Conservation (phyloP, 2,113 vertebrate species). For the Butorides virescens region DNA sequence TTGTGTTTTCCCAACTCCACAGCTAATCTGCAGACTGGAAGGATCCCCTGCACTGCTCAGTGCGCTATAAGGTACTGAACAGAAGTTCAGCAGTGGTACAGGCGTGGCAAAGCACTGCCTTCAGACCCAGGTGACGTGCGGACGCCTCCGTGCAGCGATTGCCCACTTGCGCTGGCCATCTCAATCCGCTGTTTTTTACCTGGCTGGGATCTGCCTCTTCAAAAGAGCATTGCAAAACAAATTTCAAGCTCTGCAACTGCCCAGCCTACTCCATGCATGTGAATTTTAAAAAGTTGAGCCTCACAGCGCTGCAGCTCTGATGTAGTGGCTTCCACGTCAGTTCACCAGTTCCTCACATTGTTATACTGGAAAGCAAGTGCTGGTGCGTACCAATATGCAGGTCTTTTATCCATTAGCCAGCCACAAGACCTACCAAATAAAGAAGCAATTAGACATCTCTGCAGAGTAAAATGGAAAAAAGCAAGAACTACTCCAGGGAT, state of each 20-base stretch:
- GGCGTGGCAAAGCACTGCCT: background rate
- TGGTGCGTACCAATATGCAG: background rate
- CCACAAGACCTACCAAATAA: background rate
- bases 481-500: background rate
- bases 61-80: background rate
- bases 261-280: background rate
- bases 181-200: background rate
- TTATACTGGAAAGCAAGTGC: background rate
- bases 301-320: background rate
- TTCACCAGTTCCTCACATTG: background rate
- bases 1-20: background rate
- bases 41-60: background rate
- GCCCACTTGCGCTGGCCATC: accelerated
- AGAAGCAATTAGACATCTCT: background rate
- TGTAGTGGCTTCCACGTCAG: background rate
- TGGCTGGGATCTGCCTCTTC: background rate
- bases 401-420: background rate
- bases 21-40: background rate
- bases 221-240: background rate
- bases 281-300: background rate
- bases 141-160: accelerated
- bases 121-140: background rate
- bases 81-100: background rate
- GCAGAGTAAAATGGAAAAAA: background rate
- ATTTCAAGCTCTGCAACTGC: background rate